Conservation (phyloP, 2,797 vertebrate genomes). For the Cossypha caffra region DNA sequence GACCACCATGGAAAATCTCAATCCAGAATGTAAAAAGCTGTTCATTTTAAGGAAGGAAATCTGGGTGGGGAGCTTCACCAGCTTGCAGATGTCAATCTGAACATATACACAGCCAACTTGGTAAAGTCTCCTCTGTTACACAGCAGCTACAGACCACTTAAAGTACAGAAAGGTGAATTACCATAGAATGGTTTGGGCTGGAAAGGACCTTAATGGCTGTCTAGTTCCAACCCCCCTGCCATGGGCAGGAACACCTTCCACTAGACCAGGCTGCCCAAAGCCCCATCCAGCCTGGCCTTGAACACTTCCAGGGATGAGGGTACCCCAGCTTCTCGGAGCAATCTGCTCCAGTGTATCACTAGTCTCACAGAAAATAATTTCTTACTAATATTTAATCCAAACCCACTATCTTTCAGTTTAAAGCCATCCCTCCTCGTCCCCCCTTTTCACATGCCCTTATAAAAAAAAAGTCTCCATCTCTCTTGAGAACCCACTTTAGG, state of each 20-base stretch:
- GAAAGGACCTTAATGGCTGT: neutral
- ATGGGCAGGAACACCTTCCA: neutral
- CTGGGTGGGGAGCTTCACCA: neutral
- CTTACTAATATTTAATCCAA: neutral
- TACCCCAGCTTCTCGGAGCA: neutral
- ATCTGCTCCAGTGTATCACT: neutral
- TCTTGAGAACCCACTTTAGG: neutral
- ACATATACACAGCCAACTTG: fast-evolving
- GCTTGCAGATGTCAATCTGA: neutral
- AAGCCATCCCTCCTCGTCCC: neutral
- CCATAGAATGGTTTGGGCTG: neutral
- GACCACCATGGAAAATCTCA: neutral
- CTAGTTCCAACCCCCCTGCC: neutral
- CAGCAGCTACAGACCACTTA: neutral
- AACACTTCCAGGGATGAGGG: neutral
- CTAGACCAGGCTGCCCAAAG: neutral
- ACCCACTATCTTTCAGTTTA: neutral
- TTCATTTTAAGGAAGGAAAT: neutral
- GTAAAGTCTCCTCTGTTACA: neutral
- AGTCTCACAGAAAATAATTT: neutral
- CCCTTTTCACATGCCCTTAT: neutral
- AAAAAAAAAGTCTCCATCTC: neutral
- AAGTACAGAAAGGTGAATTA: neutral
- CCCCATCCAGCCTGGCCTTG: neutral
- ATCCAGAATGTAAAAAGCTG: neutral